Conservation (phyloP, 2,797 vertebrate species). For the Miopithecus talapoin region DNA sequence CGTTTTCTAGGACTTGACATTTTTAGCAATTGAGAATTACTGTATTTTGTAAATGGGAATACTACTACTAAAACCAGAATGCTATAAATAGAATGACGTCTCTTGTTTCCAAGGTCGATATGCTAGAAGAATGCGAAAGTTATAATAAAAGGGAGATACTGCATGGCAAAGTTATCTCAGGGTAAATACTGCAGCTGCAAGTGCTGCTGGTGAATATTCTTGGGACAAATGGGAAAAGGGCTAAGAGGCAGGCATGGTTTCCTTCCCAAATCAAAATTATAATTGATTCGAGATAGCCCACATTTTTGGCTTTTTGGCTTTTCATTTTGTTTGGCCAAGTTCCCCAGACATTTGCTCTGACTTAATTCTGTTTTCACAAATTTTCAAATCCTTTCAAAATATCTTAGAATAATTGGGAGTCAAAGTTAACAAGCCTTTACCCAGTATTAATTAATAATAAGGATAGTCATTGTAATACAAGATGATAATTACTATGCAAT, state of each 20-base stretch:
- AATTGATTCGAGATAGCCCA: not conserved
- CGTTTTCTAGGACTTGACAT: no score
- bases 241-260: not conserved
- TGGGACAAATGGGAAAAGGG: not conserved
- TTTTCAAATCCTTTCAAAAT: not conserved
- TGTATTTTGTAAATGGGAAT: not conserved
- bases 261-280: not conserved
- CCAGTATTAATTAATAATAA: not conserved
- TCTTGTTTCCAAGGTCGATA: not conserved
- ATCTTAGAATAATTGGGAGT: not conserved
- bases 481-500: not conserved
- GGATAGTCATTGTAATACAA: not conserved
- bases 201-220: fast-evolving
- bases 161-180: not conserved
- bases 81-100: not conserved
- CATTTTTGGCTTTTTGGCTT: not conserved
- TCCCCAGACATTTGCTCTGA: not conserved
- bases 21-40: not conserved
- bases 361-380: not conserved
- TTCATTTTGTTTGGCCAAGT: not conserved
- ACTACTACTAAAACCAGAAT: not conserved
- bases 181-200: not conserved
- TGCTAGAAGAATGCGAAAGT: not conserved
- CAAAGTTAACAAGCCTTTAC: not conserved
- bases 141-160: not conserved